Percentiles rank a stretch among this genome's conserved stretches.
phyloP scores from a whole-genome alignment of 2,113 vertebrate species.

The Myodes glareolus region DNA sequence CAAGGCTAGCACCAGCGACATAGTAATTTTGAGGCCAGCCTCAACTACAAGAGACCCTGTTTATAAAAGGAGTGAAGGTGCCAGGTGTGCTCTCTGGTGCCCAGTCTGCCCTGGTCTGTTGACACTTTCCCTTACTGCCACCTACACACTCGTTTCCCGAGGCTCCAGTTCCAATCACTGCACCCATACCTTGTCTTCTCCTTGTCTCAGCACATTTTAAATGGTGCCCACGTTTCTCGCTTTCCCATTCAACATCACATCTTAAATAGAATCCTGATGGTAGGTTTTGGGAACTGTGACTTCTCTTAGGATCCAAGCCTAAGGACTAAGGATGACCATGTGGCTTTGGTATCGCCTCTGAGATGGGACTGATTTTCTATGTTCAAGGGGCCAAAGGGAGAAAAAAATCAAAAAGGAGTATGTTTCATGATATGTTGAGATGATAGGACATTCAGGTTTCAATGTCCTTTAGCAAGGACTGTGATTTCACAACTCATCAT shows the following conservation, averaged over 20 bases:
- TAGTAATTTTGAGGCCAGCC: background rate
- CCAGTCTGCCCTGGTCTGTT: rapidly evolving
- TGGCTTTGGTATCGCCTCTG: background rate
- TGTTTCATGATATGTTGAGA: background rate
- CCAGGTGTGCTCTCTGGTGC: too few species aligned
- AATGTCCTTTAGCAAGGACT: background rate
- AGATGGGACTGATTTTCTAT: background rate
- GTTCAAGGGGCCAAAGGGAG: background rate
- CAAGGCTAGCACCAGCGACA: background rate
- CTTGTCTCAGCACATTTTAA: background rate
- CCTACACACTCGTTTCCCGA: background rate
- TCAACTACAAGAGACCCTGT: background rate
- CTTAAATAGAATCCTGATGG: background rate
- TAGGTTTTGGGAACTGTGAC: background rate
- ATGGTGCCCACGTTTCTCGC: background rate
- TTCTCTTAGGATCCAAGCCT: background rate
- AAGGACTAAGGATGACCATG: background rate
- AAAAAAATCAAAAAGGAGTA: background rate
- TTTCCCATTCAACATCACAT: background rate
- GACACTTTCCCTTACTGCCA: background rate
- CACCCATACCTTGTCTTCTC: background rate
- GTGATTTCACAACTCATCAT: rapidly evolving
- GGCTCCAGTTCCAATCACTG: background rate
- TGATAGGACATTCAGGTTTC: background rate
- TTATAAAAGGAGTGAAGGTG: background rate